Conservation (phyloP, 2,797 vertebrate species). For the Thaleichthys pacificus region DNA sequence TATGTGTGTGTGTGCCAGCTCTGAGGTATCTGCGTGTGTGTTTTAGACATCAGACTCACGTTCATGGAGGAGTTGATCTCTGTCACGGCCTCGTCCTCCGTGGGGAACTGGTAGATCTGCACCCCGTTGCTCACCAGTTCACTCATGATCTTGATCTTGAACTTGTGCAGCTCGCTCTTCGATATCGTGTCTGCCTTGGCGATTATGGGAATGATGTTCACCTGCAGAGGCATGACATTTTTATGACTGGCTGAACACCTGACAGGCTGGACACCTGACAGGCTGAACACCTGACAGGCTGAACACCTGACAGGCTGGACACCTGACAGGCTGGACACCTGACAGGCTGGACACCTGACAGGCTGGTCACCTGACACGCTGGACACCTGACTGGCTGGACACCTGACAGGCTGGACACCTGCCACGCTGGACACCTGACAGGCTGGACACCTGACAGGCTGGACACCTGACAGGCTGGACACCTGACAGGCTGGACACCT, state of each 20-base stretch:
- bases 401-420: neutral
- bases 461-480: too few relatives aligned
- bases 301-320: neutral
- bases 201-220: conserved; percentile 96
- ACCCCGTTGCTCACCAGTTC: conserved; percentile 97
- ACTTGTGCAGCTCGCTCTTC: conserved; percentile 92
- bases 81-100: conserved; percentile 89
- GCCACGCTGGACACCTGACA: too few relatives aligned
- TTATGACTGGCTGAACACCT: neutral
- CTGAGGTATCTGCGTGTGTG: neutral
- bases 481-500: too few relatives aligned
- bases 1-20: neutral
- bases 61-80: conserved; percentile 98
- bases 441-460: too few relatives aligned
- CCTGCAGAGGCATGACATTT: conserved; percentile 66
- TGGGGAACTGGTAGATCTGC: conserved; percentile 98
- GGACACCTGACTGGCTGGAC: neutral
- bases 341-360: neutral
- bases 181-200: conserved; percentile 96
- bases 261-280: neutral
- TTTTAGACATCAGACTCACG: conserved; percentile 72
- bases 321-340: too few relatives aligned
- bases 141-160: conserved; percentile 98
- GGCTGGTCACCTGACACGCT: neutral
- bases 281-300: neutral